Base-by-base conservation (phyloP, 2,888 invertebrate genomes). In the Tenthredo scrophulariae region DNA sequence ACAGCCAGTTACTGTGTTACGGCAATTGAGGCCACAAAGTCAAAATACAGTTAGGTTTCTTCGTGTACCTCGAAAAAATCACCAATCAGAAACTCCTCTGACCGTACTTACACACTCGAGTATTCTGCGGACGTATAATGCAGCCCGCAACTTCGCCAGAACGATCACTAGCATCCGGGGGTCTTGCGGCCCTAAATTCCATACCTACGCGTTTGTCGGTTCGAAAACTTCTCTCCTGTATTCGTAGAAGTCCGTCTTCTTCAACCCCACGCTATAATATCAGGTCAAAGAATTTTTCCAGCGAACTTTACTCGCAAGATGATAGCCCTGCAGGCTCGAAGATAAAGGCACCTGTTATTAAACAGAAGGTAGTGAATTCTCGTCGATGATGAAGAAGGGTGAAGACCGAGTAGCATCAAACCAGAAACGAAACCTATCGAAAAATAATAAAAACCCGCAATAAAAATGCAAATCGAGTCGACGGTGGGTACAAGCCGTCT, bases 11-110 rank as follows among this genome's bases (percentile, higher is more conserved):
- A 93, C 93, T 92, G 93, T 93, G 93, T 93, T 93, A 93, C 93
- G 93, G 92, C 93, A 93, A 93, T 93, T 93, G 92, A 93, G 93
- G 93, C 93, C 93, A 93, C 93, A 93, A 93, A 93, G 93, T 93
- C 93, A 93, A 93, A 93, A 93, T 93, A 93, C 93, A 93, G 93
- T 93, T 93, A 93, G 91, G 90, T 91, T 89, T 89, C 90, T 90
- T 91, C 89, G 77, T 83, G 85, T 84, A 82, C 83, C 85, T 83
- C 85, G 83, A 65, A 85, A 85, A 85, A 83, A 83, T 83, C 83
- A 83, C 83, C 83, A 83, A 83, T 83, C 83, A 83, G 67, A 67
- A 46, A 65, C 77, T 77, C 72, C 72, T 74, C 72, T 29, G 29
- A 46, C 77, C 50, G 29, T 77, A 77, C 54, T 15, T 40, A 62